Conservation (phyloP, 2,797 vertebrate species). For the Arnoldichthys spilopterus region DNA sequence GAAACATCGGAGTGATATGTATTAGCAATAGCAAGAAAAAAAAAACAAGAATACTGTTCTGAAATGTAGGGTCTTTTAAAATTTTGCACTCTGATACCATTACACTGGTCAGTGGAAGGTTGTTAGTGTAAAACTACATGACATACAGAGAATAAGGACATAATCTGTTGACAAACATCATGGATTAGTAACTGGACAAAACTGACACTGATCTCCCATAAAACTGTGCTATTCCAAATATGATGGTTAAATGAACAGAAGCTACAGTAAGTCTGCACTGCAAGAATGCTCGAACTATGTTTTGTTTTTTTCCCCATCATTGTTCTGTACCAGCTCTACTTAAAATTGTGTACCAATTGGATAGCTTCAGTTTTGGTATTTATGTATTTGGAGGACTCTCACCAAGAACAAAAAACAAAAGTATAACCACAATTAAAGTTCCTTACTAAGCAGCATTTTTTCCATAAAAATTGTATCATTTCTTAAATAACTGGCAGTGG, state of each 20-base stretch:
- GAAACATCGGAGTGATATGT: not conserved
- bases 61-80: not conserved
- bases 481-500: constrained; percentile 3
- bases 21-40: not conserved
- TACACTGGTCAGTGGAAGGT: not conserved
- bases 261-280: not conserved
- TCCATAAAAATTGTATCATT: not conserved
- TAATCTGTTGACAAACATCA: not conserved
- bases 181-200: not conserved
- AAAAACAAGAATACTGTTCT: not conserved
- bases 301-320: not conserved
- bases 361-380: not conserved
- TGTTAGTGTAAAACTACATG: not conserved
- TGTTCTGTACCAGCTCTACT: not conserved
- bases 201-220: not conserved
- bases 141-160: not conserved
- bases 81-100: not conserved
- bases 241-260: not conserved
- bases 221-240: not conserved
- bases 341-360: not conserved
- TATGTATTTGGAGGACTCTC: not conserved
- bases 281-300: not conserved
- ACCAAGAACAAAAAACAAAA: not conserved
- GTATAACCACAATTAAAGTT: not conserved
- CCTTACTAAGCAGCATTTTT: too few species aligned